These are phyloP conservation scores for Apodemus speciosus DNA, from an alignment of 2,113 vertebrate species.

Conservation along the genomic window DNA sequence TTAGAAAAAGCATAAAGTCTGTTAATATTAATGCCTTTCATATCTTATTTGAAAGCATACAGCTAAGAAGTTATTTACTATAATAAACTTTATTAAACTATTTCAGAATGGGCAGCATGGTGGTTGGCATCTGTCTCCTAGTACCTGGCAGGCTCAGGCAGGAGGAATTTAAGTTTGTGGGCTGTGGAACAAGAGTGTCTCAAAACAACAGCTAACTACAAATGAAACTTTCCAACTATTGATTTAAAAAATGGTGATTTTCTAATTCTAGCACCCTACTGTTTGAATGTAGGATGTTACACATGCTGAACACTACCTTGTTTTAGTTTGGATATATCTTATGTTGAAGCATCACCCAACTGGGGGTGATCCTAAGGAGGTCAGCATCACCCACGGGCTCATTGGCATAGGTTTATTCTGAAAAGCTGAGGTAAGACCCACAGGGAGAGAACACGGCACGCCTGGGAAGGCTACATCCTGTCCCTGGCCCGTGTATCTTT, in stretches of 20 bases:
- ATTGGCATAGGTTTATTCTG: background rate
- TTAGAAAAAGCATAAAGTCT: background rate
- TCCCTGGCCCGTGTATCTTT: background rate
- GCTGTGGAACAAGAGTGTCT: background rate
- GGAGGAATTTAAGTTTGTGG: background rate
- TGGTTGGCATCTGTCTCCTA: background rate
- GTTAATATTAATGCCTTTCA: background rate
- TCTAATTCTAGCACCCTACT: background rate
- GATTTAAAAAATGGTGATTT: background rate
- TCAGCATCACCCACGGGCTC: background rate
- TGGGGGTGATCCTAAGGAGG: background rate
- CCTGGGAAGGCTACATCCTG: background rate
- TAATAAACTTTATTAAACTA: background rate
- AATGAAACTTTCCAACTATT: background rate
- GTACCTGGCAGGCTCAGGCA: background rate
- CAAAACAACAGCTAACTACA: background rate
- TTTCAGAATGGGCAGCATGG: background rate
- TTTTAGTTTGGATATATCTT: background rate
- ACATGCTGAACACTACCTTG: background rate
- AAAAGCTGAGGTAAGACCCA: background rate
- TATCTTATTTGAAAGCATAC: slow-evolving; percentile 39
- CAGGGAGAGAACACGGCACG: too few species aligned
- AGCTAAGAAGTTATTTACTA: slow-evolving; percentile 27
- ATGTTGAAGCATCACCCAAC: background rate
- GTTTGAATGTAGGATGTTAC: background rate